These are phyloP conservation scores for Python bivittatus DNA, from an alignment of 2,113 vertebrate genomes.

Conservation along the genomic window DNA sequence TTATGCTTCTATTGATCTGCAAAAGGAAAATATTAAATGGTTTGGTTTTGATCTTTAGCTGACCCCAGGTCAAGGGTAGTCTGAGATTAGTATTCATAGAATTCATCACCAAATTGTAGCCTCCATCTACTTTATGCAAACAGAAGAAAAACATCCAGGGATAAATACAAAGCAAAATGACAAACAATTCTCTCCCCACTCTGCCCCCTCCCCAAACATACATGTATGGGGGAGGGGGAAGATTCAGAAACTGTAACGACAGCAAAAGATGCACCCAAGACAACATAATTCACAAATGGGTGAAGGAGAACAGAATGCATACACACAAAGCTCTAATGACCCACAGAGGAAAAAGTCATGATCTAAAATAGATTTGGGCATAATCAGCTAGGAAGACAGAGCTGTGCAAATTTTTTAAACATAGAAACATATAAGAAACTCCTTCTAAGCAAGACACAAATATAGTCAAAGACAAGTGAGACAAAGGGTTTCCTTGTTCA, in stretches of 20 bases:
- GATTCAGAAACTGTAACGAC: background rate
- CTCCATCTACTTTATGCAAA: constrained; percentile 84
- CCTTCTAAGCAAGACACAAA: constrained; percentile 4
- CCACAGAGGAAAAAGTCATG: constrained; percentile 22
- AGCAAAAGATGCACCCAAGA: constrained; percentile 11
- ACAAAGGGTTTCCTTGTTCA: background rate
- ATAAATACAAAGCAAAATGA: constrained; percentile 72
- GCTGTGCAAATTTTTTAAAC: background rate
- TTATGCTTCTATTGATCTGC: constrained; percentile 98
- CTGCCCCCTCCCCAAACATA: constrained; percentile 16
- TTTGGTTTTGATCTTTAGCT: constrained; percentile 93
- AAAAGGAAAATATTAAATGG: constrained; percentile 98
- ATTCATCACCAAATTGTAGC: constrained; percentile 84
- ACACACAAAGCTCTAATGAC: constrained; percentile 44
- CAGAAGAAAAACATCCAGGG: constrained; percentile 72
- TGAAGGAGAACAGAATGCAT: constrained; percentile 28
- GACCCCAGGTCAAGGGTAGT: constrained; percentile 98
- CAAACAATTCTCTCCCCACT: constrained; percentile 55
- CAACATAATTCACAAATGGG: constrained; percentile 15
- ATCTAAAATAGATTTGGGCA: constrained; percentile 36
- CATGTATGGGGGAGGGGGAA: constrained; percentile 38
- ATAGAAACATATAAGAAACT: background rate
- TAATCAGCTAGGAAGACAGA: constrained; percentile 28
- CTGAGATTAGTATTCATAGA: constrained; percentile 93
- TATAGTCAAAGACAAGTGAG: background rate